Evolutionary conservation across 2,113 vertebrate species (phyloP).

Genomic region (Phylloscopus trochiloides): DNA sequence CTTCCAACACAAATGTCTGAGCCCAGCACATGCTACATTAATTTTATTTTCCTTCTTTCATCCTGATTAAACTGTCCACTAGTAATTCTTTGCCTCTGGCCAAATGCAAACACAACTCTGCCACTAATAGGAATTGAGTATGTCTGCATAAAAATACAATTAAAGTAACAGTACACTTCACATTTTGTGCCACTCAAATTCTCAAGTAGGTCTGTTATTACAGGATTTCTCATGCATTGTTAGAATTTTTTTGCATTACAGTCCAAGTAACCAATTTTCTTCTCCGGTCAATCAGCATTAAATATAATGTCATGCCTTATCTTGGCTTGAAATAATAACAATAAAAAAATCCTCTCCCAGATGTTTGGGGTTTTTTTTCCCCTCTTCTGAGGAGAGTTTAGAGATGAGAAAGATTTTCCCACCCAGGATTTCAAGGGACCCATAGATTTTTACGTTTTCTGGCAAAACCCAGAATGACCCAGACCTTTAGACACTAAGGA

Average conservation of each 20-base stretch:
- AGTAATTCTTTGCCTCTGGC: slow-evolving; percentile 65
- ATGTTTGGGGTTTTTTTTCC: background rate
- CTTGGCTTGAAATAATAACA: background rate
- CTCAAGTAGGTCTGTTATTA: slow-evolving; percentile 11
- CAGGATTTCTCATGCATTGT: slow-evolving; percentile 41
- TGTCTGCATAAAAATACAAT: slow-evolving; percentile 60
- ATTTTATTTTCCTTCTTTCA: slow-evolving; percentile 68
- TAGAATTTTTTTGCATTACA: slow-evolving; percentile 8
- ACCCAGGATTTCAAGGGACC: background rate
- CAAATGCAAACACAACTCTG: slow-evolving; percentile 48
- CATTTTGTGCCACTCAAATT: slow-evolving; percentile 47
- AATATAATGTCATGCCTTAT: background rate
- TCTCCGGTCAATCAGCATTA: slow-evolving; percentile 4
- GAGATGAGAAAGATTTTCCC: background rate
- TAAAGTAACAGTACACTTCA: slow-evolving; percentile 59
- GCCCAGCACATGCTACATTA: slow-evolving; percentile 53
- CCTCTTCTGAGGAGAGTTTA: background rate
- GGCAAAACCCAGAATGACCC: background rate
- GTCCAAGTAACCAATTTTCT: background rate
- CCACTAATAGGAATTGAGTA: slow-evolving; percentile 59
- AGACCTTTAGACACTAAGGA: accelerated
- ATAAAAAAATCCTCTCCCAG: background rate
- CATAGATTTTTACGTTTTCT: background rate
- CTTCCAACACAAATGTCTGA: slow-evolving; percentile 29
- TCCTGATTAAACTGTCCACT: slow-evolving; percentile 71